A percentile compares a stretch with the other conserved stretches of the same genome.
phyloP scores from a whole-genome alignment of 2,113 vertebrate species.

The Dromiciops gliroides region DNA sequence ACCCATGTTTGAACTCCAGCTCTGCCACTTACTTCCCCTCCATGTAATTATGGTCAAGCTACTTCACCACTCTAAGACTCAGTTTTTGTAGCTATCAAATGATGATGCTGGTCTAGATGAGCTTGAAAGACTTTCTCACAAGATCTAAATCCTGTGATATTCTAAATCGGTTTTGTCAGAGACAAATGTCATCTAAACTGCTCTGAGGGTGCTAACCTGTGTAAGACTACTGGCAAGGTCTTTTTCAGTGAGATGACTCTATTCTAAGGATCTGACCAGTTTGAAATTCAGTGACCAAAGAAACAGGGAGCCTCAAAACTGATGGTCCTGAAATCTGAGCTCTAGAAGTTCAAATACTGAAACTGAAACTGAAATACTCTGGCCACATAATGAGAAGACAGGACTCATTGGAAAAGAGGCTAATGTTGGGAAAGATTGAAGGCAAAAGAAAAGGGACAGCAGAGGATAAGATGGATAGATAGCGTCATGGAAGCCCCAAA shows the following conservation, averaged over 20 bases:
- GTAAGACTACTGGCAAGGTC: background rate
- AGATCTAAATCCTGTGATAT: background rate
- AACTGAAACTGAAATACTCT: background rate
- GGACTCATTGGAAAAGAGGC: background rate
- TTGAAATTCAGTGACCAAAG: background rate
- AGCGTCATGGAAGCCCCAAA: background rate
- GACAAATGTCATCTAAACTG: background rate
- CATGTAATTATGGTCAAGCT: background rate
- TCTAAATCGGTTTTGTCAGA: background rate
- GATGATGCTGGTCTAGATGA: background rate
- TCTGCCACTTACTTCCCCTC: background rate
- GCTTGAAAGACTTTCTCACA: background rate
- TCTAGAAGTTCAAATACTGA: background rate
- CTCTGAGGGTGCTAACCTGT: background rate
- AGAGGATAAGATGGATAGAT: background rate
- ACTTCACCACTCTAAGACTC: background rate
- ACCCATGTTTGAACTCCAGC: background rate
- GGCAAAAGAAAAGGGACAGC: background rate
- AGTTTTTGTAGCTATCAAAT: background rate
- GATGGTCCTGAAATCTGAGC: background rate
- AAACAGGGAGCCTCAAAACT: background rate
- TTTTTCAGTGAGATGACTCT: background rate
- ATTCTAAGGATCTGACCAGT: background rate
- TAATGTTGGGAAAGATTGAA: background rate
- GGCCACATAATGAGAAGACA: background rate